These are phyloP conservation scores for Platysteira castanea DNA, from an alignment of 2,113 vertebrate species.

Conservation along the genomic window DNA sequence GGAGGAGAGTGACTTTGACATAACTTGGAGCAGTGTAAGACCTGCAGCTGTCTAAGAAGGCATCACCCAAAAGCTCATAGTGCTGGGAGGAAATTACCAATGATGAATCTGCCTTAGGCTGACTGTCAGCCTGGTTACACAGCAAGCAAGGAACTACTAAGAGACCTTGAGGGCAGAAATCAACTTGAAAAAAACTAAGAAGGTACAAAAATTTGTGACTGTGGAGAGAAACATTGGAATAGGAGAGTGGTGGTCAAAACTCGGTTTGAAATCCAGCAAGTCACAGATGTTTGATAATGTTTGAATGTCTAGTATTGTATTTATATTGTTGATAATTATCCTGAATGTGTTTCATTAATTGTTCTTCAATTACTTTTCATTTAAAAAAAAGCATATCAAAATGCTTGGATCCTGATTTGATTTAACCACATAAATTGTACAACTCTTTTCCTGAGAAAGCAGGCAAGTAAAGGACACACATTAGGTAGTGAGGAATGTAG, in stretches of 20 bases:
- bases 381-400: rapidly evolving
- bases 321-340: neutral
- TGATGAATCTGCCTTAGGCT: neutral
- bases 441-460: neutral
- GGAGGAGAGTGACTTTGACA: neutral
- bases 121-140: neutral
- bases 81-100: neutral
- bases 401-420: neutral
- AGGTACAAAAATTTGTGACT: neutral
- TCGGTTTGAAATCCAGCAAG: neutral
- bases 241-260: neutral
- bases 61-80: neutral
- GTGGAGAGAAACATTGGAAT: neutral
- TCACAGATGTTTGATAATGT: rapidly evolving
- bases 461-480: neutral
- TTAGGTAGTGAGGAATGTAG: neutral
- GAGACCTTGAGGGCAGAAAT: neutral
- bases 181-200: neutral
- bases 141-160: neutral
- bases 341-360: neutral
- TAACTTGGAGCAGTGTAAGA: neutral
- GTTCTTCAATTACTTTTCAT: neutral
- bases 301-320: neutral
- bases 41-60: neutral
- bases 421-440: neutral